These are phyloP conservation scores for Lithophane socia DNA, from an alignment of 2,888 invertebrate species.

Conservation along the genomic window DNA sequence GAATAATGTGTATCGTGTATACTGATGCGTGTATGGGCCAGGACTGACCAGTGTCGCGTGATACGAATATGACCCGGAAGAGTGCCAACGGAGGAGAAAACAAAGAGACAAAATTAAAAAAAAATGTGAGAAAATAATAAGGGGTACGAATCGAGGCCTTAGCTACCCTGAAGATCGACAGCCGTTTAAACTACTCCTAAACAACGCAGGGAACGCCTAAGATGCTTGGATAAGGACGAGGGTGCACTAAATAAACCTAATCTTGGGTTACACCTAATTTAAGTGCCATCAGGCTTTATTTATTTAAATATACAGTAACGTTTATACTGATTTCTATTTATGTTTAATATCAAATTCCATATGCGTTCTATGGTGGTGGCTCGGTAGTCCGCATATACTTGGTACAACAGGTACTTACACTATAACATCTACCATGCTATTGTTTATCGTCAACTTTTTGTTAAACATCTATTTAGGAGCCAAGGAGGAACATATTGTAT, in stretches of 20 bases:
- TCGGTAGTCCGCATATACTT: conserved; percentile 77
- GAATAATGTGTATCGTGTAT: conserved; percentile 83
- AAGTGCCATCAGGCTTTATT: conserved; percentile 71
- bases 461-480: conserved; percentile 82
- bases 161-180: conserved; percentile 80
- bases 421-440: conserved; percentile 85
- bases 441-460: conserved; percentile 72
- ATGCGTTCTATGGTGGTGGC: conserved; percentile 81
- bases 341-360: conserved; percentile 78
- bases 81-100: conserved; percentile 74
- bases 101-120: conserved; percentile 74
- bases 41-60: conserved; percentile 83
- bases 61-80: conserved; percentile 86
- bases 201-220: conserved; percentile 82
- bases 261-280: conserved; percentile 72
- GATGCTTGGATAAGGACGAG: conserved; percentile 74
- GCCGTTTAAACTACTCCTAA: conserved; percentile 82
- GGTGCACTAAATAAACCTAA: conserved; percentile 74
- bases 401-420: conserved; percentile 76
- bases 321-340: conserved; percentile 67
- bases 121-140: conserved; percentile 71
- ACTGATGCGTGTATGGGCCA: conserved; percentile 81
- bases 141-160: conserved; percentile 78
- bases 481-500: conserved; percentile 80
- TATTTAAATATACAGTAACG: conserved; percentile 66